phyloP scores from a whole-genome alignment of 1,140 invertebrate genomes.

The Akabosia matsudoensis region DNA sequence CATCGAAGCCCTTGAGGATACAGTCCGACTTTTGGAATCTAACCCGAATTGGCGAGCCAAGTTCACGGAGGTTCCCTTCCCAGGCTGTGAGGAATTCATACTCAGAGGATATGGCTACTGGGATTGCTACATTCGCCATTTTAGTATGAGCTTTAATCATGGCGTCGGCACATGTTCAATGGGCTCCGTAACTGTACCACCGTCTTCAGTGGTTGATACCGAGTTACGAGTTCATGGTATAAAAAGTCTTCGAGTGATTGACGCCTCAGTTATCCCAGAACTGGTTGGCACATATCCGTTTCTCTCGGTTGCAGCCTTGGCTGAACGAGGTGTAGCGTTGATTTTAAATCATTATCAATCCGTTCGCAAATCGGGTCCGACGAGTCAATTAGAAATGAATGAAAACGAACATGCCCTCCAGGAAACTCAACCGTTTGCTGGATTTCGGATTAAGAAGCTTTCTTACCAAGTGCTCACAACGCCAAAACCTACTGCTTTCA shows the following conservation, averaged over 20 bases:
- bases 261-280: slow-evolving; percentile 24
- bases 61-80: neutral
- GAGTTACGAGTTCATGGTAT: slow-evolving; percentile 24
- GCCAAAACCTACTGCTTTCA: neutral
- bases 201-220: slow-evolving; percentile 19
- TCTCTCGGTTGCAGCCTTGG: slow-evolving; percentile 16
- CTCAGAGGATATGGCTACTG: slow-evolving; percentile 19
- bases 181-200: neutral
- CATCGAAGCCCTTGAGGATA: neutral
- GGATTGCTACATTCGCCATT: slow-evolving; percentile 13
- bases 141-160: neutral
- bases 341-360: slow-evolving; percentile 17
- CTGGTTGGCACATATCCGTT: neutral
- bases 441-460: neutral
- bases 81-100: neutral
- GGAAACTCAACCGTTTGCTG: neutral
- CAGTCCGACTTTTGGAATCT: neutral
- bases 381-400: too few species aligned
- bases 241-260: slow-evolving; percentile 20
- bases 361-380: neutral
- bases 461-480: neutral
- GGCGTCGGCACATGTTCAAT: slow-evolving; percentile 14
- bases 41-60: neutral
- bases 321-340: slow-evolving; percentile 11
- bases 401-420: neutral